These are phyloP conservation scores for Leptinotarsa haldemani DNA, from an alignment of 2,888 invertebrate genomes.

Conservation along the genomic window DNA sequence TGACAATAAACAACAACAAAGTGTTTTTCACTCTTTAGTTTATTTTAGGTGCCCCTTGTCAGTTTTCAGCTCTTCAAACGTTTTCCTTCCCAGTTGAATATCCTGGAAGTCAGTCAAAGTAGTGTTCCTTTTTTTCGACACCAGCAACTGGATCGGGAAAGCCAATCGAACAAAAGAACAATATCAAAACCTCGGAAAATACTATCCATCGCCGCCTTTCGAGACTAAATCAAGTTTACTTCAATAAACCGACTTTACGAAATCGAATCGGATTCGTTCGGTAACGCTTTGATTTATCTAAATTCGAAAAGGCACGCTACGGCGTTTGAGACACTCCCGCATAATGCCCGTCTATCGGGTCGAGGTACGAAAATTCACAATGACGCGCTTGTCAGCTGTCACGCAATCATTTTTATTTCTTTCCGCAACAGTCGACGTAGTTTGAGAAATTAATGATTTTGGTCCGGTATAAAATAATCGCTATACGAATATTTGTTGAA, in stretches of 20 bases:
- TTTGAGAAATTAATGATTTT: neutral
- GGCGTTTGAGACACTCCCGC: neutral
- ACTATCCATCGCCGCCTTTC: too few species aligned
- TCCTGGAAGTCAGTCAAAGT: too few species aligned
- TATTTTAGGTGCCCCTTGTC: too few species aligned
- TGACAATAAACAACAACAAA: too few species aligned
- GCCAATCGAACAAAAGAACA: too few species aligned
- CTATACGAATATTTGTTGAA: too few species aligned
- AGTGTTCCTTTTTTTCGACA: too few species aligned
- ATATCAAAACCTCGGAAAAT: too few species aligned
- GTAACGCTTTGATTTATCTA: neutral
- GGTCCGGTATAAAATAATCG: neutral
- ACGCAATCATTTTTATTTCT: neutral
- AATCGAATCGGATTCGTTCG: neutral
- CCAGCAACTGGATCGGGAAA: too few species aligned
- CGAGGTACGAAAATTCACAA: constrained; percentile 4
- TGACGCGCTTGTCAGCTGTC: neutral
- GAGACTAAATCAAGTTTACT: neutral
- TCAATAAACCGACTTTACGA: neutral
- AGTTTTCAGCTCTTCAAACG: too few species aligned
- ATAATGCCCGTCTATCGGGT: neutral
- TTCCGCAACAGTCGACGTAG: neutral
- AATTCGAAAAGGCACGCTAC: neutral
- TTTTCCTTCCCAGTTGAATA: too few species aligned
- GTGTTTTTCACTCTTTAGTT: too few species aligned